A percentile compares a stretch with the other conserved stretches of the same genome.
These are phyloP conservation scores for Notospermus geniculatus DNA, from an alignment of 1,140 invertebrate species.

Conservation along the genomic window DNA sequence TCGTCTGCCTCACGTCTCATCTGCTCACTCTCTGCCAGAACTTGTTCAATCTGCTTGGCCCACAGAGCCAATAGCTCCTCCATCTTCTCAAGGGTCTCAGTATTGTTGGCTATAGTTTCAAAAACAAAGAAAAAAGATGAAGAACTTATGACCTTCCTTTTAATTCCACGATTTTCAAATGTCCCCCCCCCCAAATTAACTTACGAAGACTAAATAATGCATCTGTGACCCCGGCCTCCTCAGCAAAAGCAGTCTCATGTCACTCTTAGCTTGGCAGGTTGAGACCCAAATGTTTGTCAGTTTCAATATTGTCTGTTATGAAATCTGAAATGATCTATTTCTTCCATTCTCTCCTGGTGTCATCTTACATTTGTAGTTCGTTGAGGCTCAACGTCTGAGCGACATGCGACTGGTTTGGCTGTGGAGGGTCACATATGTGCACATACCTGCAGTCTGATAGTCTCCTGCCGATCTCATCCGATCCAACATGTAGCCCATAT, in stretches of 20 bases:
- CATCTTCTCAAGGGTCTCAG: slow-evolving; percentile 49
- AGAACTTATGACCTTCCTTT: not conserved
- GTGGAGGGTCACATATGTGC: too few relatives aligned
- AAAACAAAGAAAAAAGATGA: slow-evolving; percentile 60
- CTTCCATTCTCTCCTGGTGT: too few relatives aligned
- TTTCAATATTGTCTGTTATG: too few relatives aligned
- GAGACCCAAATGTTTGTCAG: too few relatives aligned
- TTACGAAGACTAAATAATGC: too few relatives aligned
- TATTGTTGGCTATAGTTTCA: slow-evolving; percentile 55
- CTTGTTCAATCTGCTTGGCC: slow-evolving; percentile 56
- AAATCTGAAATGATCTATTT: too few relatives aligned
- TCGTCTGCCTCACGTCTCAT: slow-evolving; percentile 87
- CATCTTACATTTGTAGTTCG: too few relatives aligned
- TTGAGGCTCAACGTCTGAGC: too few relatives aligned
- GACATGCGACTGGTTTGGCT: too few relatives aligned
- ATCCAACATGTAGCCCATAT: slow-evolving; percentile 39
- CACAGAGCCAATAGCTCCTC: slow-evolving; percentile 50
- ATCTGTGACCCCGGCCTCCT: too few relatives aligned
- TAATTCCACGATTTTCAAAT: not conserved
- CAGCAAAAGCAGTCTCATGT: too few relatives aligned
- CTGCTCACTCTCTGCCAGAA: slow-evolving; percentile 62
- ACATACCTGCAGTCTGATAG: slow-evolving; percentile 51
- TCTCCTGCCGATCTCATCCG: slow-evolving; percentile 48
- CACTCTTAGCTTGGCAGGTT: too few relatives aligned
- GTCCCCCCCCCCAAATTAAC: not conserved